A percentile compares a stretch with the other conserved stretches of the same genome.
Conservation (phyloP, 2,888 invertebrate species). For the Acanthococcus lagerstroemiae region DNA sequence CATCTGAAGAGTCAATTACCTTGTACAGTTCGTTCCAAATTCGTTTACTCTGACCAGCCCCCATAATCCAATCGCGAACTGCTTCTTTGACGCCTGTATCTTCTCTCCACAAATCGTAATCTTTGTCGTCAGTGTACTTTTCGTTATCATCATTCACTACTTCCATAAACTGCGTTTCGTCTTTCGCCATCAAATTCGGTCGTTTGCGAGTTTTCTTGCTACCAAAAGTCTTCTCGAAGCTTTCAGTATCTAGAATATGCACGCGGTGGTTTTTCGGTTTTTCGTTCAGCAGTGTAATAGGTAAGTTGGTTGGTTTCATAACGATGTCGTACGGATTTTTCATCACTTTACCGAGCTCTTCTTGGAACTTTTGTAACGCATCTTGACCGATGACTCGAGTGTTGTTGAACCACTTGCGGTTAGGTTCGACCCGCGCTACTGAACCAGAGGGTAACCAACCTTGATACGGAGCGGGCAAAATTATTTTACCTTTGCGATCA, state of each 20-base stretch:
- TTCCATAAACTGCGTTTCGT: conserved; percentile 67
- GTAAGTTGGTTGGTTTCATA: conserved; percentile 90
- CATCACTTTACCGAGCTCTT: conserved; percentile 85
- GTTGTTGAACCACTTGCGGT: conserved; percentile 98
- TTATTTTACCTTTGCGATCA: conserved; percentile 67
- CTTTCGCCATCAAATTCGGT: conserved; percentile 66
- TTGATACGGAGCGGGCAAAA: conserved; percentile 93
- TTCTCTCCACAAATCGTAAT: conserved; percentile 71
- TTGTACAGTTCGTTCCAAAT: conserved; percentile 99
- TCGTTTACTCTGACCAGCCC: conserved; percentile 88
- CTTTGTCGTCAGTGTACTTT: conserved; percentile 62
- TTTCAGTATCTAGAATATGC: conserved; percentile 91
- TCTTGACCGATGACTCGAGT: conserved; percentile 91
- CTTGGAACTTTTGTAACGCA: conserved; percentile 79
- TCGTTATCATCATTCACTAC: conserved; percentile 59
- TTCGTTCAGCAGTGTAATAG: conserved; percentile 88
- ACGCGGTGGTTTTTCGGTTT: conserved; percentile 80
- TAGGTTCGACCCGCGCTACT: conserved; percentile 90
- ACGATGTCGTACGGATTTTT: conserved; percentile 96
- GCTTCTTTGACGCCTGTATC: conserved; percentile 64
- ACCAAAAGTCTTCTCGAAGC: conserved; percentile 89
- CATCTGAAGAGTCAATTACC: conserved; percentile 97
- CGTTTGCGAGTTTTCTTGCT: conserved; percentile 84
- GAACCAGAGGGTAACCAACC: conserved; percentile 73
- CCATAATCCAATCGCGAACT: conserved; percentile 87